Percentiles rank a stretch among this genome's conserved stretches.
phyloP scores from a whole-genome alignment of 2,797 vertebrate genomes.

The Manis pentadactyla region DNA sequence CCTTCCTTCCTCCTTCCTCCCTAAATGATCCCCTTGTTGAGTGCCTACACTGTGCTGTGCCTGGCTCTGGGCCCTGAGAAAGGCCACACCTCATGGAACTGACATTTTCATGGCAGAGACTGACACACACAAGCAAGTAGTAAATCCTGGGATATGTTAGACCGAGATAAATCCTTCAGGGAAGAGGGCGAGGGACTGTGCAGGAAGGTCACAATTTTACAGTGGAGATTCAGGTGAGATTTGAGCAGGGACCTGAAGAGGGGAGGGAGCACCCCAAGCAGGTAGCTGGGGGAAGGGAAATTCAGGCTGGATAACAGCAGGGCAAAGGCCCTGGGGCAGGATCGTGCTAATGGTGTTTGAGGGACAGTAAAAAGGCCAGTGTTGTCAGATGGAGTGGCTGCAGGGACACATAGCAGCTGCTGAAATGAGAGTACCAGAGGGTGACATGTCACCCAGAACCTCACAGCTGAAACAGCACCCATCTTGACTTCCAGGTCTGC shows the following conservation, averaged over 20 bases:
- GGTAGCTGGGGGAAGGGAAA: not conserved
- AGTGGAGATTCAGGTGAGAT: not conserved
- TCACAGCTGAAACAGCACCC: not conserved
- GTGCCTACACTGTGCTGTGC: not conserved
- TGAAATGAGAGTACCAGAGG: not conserved
- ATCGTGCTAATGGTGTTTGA: fast-evolving
- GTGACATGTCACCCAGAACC: too few relatives aligned
- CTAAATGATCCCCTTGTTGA: not conserved
- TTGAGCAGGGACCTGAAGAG: not conserved
- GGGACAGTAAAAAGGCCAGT: not conserved
- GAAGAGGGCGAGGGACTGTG: not conserved
- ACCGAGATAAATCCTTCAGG: not conserved
- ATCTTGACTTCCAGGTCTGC: not conserved
- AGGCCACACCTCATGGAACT: not conserved
- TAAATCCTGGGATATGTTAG: not conserved
- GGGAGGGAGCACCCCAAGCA: not conserved
- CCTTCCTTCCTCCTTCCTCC: not conserved
- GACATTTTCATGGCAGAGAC: not conserved
- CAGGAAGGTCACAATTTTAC: not conserved
- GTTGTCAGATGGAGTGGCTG: not conserved
- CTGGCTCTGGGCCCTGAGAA: not conserved
- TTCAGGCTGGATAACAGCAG: not conserved
- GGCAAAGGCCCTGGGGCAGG: not conserved
- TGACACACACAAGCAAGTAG: not conserved
- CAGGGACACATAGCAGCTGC: not conserved